Percentiles rank a stretch among this genome's conserved stretches.
Conservation (phyloP, 2,113 vertebrate genomes). For the Eonycteris spelaea region DNA sequence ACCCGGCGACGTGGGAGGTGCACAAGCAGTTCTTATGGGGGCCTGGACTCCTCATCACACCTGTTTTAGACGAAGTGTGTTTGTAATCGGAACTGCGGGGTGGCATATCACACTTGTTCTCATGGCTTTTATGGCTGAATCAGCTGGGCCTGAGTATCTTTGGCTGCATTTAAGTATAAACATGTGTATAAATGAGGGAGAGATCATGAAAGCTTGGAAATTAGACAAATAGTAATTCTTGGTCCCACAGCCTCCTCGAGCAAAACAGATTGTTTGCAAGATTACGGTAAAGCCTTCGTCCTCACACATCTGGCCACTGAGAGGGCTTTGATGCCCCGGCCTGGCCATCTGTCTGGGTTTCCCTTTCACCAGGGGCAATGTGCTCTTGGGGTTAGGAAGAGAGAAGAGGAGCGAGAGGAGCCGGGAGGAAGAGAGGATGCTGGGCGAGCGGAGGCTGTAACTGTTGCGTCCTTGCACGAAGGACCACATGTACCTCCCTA, state of each 20-base stretch:
- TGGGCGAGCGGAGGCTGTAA: not conserved
- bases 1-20: constrained; percentile 88
- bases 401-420: not conserved
- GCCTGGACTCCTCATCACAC: constrained; percentile 92
- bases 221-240: not conserved
- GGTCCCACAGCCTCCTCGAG: not conserved
- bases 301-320: not conserved
- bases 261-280: not conserved
- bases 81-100: not conserved
- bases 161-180: not conserved
- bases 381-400: not conserved
- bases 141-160: not conserved
- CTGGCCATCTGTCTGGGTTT: not conserved
- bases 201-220: not conserved
- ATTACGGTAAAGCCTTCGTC: not conserved
- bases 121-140: not conserved
- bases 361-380: not conserved
- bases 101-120: not conserved
- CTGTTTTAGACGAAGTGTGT: constrained; percentile 83
- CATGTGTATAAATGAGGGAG: not conserved
- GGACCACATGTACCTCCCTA: accelerated
- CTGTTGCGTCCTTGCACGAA: not conserved
- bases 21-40: constrained; percentile 94
- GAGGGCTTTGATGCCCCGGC: not conserved
- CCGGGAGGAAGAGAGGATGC: not conserved